Percentiles rank a stretch among this genome's conserved stretches.
phyloP scores from a whole-genome alignment of 2,888 invertebrate species.

The Conops quadrifasciatus region DNA sequence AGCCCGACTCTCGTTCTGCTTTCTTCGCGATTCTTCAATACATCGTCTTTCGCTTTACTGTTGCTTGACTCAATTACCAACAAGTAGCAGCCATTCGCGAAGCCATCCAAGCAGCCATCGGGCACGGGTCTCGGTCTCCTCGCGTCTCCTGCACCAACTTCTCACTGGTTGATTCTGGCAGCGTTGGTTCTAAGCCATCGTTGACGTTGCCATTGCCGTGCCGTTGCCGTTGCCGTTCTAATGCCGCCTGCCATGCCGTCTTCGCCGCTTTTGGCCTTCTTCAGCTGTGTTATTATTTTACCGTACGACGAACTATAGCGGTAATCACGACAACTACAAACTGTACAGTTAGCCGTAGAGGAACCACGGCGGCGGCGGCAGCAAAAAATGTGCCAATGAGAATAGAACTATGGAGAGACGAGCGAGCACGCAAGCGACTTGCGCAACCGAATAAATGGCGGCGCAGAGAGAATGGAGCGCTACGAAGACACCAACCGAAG shows the following conservation, averaged over 20 bases:
- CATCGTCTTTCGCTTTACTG: slow-evolving; percentile 55
- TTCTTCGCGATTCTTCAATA: slow-evolving; percentile 54
- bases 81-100: background rate
- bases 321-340: slow-evolving; percentile 66
- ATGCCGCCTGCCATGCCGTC: slow-evolving; percentile 1
- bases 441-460: slow-evolving; percentile 28
- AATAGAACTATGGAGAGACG: slow-evolving; percentile 4
- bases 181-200: slow-evolving; percentile 8
- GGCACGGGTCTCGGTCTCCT: background rate
- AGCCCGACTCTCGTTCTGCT: slow-evolving; percentile 49
- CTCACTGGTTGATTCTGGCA: background rate
- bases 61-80: slow-evolving; percentile 53
- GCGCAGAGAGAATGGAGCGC: background rate
- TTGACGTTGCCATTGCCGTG: too few species aligned
- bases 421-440: background rate
- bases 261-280: slow-evolving; percentile 21
- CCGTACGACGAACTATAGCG: slow-evolving; percentile 66
- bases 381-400: slow-evolving; percentile 26
- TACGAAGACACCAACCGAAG: slow-evolving; percentile 3
- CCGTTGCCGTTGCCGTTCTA: slow-evolving; percentile 27
- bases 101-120: slow-evolving; percentile 5
- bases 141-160: background rate
- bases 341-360: slow-evolving; percentile 60
- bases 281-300: slow-evolving; percentile 54
- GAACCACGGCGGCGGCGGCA: slow-evolving; percentile 21